Evolutionary conservation across 2,888 invertebrate species (phyloP).

Genomic region (Diaperis boleti): DNA sequence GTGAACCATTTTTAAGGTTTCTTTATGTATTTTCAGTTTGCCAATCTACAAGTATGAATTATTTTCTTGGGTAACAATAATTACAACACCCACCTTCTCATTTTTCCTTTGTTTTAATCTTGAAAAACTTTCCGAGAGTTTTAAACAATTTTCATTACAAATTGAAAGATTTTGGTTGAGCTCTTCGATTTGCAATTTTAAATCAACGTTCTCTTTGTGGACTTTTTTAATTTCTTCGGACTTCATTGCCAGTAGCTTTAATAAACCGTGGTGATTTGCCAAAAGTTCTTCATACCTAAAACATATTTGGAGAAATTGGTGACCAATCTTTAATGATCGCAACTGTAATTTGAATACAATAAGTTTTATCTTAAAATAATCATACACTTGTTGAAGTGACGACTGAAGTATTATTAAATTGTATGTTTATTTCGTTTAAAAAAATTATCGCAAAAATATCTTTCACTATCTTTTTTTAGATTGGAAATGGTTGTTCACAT

Average conservation of each 20-base stretch:
- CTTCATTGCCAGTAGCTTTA: conserved; percentile 59
- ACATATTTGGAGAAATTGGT: conserved; percentile 8
- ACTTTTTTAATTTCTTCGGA: conserved; percentile 57
- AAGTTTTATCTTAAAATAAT: too few relatives aligned
- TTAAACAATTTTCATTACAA: conserved; percentile 28
- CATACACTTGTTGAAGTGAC: too few relatives aligned
- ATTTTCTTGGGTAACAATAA: too few relatives aligned
- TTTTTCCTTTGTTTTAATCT: conserved; percentile 56
- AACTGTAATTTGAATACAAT: too few relatives aligned
- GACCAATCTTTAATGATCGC: too few relatives aligned
- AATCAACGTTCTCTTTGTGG: conserved; percentile 54
- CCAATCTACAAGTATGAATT: conserved; percentile 48
- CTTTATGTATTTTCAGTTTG: conserved; percentile 56
- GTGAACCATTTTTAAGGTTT: conserved; percentile 58
- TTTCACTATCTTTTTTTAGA: too few relatives aligned
- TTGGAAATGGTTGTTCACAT: too few relatives aligned
- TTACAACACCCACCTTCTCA: conserved; percentile 49
- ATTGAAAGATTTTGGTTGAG: conserved; percentile 45
- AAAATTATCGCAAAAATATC: too few relatives aligned
- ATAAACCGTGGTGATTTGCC: conserved; percentile 58
- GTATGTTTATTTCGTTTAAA: too few relatives aligned
- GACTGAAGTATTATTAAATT: too few relatives aligned
- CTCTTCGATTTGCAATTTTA: conserved; percentile 53
- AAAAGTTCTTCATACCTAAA: conserved; percentile 61
- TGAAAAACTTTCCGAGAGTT: conserved; percentile 47